Evolutionary conservation across 2,888 invertebrate species (phyloP), one percentile per base, ranked within the genome.

Genomic region (Yponomeuta cagnagella): DNA sequence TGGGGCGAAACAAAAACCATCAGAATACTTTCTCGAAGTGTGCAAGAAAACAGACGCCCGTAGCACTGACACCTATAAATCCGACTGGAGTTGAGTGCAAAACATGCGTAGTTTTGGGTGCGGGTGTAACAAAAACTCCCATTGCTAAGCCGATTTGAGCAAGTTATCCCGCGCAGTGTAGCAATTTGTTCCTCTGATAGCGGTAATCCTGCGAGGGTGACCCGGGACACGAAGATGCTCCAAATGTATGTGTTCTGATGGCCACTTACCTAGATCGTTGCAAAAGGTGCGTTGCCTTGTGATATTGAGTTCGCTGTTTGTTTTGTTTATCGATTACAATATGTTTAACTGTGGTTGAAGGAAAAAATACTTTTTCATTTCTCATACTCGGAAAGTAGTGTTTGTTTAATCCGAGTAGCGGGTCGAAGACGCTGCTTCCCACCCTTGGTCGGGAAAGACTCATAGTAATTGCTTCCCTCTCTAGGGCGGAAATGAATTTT

Each of bases 161-260:
- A 65, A 65, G 65, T 65, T 65, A 65, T 33, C 65, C 33, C 33
- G 30, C 33, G n/a, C 30, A 65, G 52, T 58, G 33, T 33, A 65
- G 31, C 65, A 31, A 65, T 65, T 65, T 65, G 33, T 65, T 30
- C 33, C 65, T 65, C 31, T 65, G 30, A 58, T 65, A 65, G 65
- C 30, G 31, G 65, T 65, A 65, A 65, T 65, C 65, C 33, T 65
- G 65, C 65, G 65, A 65, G 65, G 65, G 65, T 65, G 30, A 58
- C 52, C 52, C 52, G 52, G 52, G 52, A 58, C 52, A 58, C 52
- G 52, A 15, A 58, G 12, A 58, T 58, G 15, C 15, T 12, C 52
- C 52, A 15, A 58, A 58, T 58, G 52, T 58, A 15, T 58, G 52
- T 58, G 15, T 58, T 58, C 5, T 58, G 52, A 58, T 58, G 15